Percentiles rank a stretch among this genome's conserved stretches.
These are phyloP conservation scores for Dromaius novaehollandiae DNA, from an alignment of 2,113 vertebrate species.

Conservation along the genomic window DNA sequence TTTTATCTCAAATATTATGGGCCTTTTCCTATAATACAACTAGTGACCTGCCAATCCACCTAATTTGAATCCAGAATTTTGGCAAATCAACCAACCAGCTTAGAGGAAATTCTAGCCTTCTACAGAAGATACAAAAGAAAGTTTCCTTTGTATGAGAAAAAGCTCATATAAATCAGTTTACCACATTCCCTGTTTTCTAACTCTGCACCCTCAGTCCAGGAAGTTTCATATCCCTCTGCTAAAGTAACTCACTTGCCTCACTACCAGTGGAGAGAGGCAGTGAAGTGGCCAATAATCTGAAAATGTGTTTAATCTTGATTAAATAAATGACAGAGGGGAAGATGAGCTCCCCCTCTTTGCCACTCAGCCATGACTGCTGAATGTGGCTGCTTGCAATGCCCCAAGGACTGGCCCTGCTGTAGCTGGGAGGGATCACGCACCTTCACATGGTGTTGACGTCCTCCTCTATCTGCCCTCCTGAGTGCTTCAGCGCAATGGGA, in stretches of 20 bases:
- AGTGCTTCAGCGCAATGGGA: neutral
- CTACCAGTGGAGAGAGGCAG: neutral
- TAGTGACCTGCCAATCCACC: neutral
- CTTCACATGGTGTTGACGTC: neutral
- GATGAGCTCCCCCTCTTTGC: constrained; percentile 11
- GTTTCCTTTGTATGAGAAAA: neutral
- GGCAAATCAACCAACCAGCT: neutral
- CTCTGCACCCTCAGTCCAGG: neutral
- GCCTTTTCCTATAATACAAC: neutral
- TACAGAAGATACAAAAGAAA: neutral
- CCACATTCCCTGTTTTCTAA: neutral
- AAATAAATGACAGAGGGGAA: constrained; percentile 41
- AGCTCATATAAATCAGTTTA: neutral
- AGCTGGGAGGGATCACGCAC: neutral
- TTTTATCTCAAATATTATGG: neutral
- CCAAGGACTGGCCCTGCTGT: neutral
- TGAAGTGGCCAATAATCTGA: constrained; percentile 28
- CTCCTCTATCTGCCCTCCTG: neutral
- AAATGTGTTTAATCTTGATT: constrained; percentile 61
- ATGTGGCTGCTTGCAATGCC: neutral
- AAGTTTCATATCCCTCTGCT: neutral
- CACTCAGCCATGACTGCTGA: neutral
- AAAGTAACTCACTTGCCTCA: neutral
- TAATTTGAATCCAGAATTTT: neutral
- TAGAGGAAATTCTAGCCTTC: neutral